Base-by-base conservation (phyloP, 1,140 invertebrate species). In the Formica selysi region DNA sequence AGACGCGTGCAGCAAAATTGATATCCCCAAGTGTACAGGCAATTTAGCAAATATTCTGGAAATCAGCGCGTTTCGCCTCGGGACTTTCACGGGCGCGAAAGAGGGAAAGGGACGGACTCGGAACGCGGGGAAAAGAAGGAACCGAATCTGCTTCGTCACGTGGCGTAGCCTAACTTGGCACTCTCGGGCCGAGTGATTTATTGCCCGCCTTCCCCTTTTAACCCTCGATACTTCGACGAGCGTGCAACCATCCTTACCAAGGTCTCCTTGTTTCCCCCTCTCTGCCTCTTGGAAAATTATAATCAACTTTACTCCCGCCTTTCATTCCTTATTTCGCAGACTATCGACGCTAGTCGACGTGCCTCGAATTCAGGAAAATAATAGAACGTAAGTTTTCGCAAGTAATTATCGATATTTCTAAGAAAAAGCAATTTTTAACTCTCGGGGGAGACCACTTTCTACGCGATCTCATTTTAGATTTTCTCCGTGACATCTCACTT, bases 171-270 rank as follows among this genome's bases (percentile, higher is more conserved):
- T 91, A 88, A 92, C 91, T 93, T 92, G 92, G 88, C 73, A 92
- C 86, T 93, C 92, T 92, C 91, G 91, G 90, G 67, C 79, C 85
- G 83, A 84, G 81, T 94, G 93, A 94, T 94, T 94, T 94, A 94
- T 94, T 91, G 88, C 85, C 70, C 86, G 64, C 90, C 86, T 90
- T 79, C 76, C 76, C 54, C 65, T 61, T 79, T 79, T 70, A 83
- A 86, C 85, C 71, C 86, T 89, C 76, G 86, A 80, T 90, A 67
- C 68, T 68, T 68, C 70, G 86, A 85, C 73, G 48, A 57, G 32
- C 19, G 19, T 38, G 13, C 76, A 22, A 70, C n/a, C 67, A 4
- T 16, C 13, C 36, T 29, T 64, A 80, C 65, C 44, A 48, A 48
- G 41, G 38, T 44, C 44, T 41, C 44, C 11, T 44, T 44, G 11